Base-by-base conservation (phyloP, 2,888 invertebrate species). In the Augochlorella aurata region DNA sequence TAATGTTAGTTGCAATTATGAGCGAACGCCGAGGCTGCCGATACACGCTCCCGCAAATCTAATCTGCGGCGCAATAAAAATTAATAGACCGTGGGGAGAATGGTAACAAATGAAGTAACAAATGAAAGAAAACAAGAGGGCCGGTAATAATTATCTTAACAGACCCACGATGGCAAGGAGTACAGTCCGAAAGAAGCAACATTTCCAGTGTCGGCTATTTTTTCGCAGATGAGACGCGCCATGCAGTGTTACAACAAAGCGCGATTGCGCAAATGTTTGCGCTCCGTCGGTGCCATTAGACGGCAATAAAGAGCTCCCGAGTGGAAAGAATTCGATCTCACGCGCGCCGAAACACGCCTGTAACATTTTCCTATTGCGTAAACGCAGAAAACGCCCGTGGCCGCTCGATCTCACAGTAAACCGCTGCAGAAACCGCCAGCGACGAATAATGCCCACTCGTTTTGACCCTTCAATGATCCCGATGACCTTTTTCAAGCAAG, bases 311-410 rank as follows among this genome's bases (percentile, higher is more conserved):
- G 72, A 77, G 47, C 71, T 45, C 16, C 38, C 24, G 9, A 45
- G 38, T 50, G 45, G 47, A 63, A 52, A 81, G 79, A 66, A 79
- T 76, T 76, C 76, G 75, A 69, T 80, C 80, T 65, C 80, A 80
- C 82, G 82, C 76, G 80, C 76, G 45, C 54, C 50, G 54, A 75
- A 74, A 79, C 78, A 47, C 63, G 79, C 79, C 79, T 38, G 54
- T 80, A 77, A 68, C 63, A 78, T 80, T 83, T 83, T 82, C 81
- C 69, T 67, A 47, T 85, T 83, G 73, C 81, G 75, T 67, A 83
- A 86, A 70, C 54, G 63, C 69, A 50, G 61, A 84, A 77, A 81
- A 79, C 68, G 66, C 50, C 79, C 21, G 71, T 21, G 72, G 73
- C 72, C 58, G 72, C 73, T 75, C 74, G 67, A 68, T 80, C 18